Base-by-base conservation (phyloP, 2,797 vertebrate species). In the Pangasius krempfi region DNA sequence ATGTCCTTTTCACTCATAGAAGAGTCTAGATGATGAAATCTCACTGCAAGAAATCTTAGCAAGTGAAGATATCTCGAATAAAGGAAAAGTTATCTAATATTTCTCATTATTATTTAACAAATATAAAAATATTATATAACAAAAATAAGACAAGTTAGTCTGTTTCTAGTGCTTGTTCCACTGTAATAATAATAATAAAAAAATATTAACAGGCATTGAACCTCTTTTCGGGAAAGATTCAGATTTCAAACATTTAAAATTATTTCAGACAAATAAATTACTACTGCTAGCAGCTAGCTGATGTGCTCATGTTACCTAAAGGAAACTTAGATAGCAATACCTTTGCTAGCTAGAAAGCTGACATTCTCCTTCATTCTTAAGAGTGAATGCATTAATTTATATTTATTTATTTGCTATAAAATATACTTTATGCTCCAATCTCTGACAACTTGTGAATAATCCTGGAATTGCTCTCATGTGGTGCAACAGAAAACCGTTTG, bases 1-100 rank as follows among this genome's bases (percentile, higher is more conserved):
- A 82, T 64, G 25, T 47, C 22, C 58, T 62, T 83, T 83, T 64
- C 58, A 62, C 10, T 58, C 54, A 22, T 78, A 58, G 78, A 58
- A 5, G n/a, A 79, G n/a, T 22, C 76, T 33, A 33, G 78, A 80
- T 81, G 58, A 82, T 64, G 58, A 64, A 83, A 83, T 83, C 25
- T 83, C 58, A n/a, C 80, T 47, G 58, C 58, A 83, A 47, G 58
- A 27, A n/a, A 80, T 37, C 54, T 58, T 80, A 62, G 37, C 22
- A 22, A 82, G 33, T 60, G 9, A 82, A 40, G 18, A 22, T 33
- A 13, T 40, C 10, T n/a, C 2, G 3, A 80, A 56, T 33, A 54
- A 54, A 30, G n/a, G 2, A 18, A 30, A 33, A 22, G 16, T 4
- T 33, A 80, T 7, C n/a, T 30, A 30, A 54, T 79, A n/a, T 18